Evolutionary conservation across 2,888 invertebrate genomes (phyloP).

Genomic region (Catonia carolina): DNA sequence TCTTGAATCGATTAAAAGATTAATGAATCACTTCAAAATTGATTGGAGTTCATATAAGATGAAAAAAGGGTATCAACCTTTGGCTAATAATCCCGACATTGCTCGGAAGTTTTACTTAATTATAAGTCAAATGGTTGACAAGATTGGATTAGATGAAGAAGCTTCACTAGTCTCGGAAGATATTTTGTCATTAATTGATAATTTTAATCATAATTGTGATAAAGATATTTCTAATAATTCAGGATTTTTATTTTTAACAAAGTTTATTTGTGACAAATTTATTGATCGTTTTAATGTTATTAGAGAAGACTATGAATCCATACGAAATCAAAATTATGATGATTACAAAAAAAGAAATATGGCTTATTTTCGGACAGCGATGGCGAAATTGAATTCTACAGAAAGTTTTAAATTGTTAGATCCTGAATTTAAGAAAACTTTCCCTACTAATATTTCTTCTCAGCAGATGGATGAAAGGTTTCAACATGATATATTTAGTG

Average conservation of each 20-base stretch:
- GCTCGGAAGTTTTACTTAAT: slow-evolving; percentile 15
- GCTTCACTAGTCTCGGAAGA: neutral
- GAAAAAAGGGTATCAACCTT: neutral
- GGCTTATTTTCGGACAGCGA: slow-evolving; percentile 17
- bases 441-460: slow-evolving; percentile 1
- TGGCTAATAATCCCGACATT: slow-evolving; percentile 14
- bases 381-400: slow-evolving; percentile 10
- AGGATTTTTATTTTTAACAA: slow-evolving; percentile 15
- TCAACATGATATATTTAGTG: slow-evolving; percentile 16
- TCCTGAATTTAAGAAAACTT: slow-evolving; percentile 1
- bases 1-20: slow-evolving; percentile 12
- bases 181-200: slow-evolving; percentile 9
- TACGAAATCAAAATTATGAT: neutral
- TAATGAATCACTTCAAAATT: slow-evolving; percentile 11
- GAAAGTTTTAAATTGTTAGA: slow-evolving; percentile 15
- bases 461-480: slow-evolving; percentile 12
- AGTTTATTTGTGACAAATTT: slow-evolving; percentile 21
- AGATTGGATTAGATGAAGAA: neutral
- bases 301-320: slow-evolving; percentile 15
- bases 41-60: slow-evolving; percentile 5
- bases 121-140: slow-evolving; percentile 9
- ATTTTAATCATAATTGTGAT: slow-evolving; percentile 11
- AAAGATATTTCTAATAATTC: slow-evolving; percentile 1
- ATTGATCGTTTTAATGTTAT: slow-evolving; percentile 16
- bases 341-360: neutral